Conservation (phyloP, 2,888 invertebrate genomes). For the Polia nebulosa region DNA sequence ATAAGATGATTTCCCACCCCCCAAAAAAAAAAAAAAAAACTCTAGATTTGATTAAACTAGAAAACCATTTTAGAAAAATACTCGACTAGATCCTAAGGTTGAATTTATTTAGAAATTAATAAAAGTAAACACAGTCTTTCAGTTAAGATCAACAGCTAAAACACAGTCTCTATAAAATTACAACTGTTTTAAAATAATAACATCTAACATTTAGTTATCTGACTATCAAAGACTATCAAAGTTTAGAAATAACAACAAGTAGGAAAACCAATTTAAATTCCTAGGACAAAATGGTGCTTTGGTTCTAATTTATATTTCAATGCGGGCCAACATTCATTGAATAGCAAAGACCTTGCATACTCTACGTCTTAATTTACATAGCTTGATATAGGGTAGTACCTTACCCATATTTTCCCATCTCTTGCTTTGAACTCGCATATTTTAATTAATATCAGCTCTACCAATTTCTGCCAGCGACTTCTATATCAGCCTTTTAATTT, state of each 20-base stretch:
- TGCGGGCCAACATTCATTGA: conserved; percentile 23
- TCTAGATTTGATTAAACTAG: too few species aligned
- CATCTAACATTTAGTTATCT: too few species aligned
- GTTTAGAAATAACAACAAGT: neutral
- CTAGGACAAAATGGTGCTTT: neutral
- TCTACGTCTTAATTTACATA: conserved; percentile 22
- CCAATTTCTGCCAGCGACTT: too few species aligned
- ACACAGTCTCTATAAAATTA: neutral
- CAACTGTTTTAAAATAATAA: conserved; percentile 9
- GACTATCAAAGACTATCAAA: conserved; percentile 1
- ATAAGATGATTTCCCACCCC: too few species aligned
- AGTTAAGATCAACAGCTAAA: neutral
- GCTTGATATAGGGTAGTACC: neutral
- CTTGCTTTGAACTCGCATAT: neutral
- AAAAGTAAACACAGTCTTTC: neutral
- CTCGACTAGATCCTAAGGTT: neutral
- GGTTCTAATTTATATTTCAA: conserved; percentile 36
- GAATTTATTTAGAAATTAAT: neutral
- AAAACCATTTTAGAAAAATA: neutral
- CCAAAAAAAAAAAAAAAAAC: too few species aligned
- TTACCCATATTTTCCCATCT: neutral
- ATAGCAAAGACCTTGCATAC: conserved; percentile 12
- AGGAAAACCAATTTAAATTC: conserved; percentile 24
- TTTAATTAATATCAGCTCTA: too few species aligned
- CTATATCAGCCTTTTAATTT: too few species aligned